phyloP scores from a whole-genome alignment of 2,797 vertebrate genomes.

The Echiichthys vipera region DNA sequence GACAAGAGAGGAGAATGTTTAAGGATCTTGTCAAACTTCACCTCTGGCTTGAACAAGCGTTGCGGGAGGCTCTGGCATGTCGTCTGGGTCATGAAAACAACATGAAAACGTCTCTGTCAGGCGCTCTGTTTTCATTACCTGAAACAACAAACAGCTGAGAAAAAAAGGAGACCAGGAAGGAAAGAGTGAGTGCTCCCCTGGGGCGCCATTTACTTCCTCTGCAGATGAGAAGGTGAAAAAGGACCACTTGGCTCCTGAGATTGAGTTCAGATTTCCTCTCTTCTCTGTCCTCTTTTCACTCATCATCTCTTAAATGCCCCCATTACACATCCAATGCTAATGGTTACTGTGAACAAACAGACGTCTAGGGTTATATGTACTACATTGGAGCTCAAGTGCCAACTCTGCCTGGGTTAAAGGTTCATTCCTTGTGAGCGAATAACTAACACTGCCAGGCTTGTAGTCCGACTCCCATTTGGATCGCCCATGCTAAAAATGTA shows the following conservation, averaged over 20 bases:
- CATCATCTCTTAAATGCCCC: no score
- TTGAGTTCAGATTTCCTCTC: conserved; percentile 55
- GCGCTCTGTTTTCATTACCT: conserved; percentile 86
- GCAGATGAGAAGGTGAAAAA: conserved; percentile 74
- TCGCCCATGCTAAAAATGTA: conserved; percentile 62
- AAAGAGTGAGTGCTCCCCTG: conserved; percentile 72
- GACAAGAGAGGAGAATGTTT: conserved; percentile 38
- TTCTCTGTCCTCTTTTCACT: neutral
- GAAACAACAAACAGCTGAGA: conserved; percentile 76
- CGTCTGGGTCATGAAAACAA: conserved; percentile 74
- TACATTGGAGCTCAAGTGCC: neutral
- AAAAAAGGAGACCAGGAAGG: conserved; percentile 64
- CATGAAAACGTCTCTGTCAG: conserved; percentile 80
- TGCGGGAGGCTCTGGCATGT: conserved; percentile 77
- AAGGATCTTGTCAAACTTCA: conserved; percentile 75
- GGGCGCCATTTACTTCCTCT: conserved; percentile 78
- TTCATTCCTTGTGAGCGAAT: conserved; percentile 37
- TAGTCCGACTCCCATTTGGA: conserved; percentile 47
- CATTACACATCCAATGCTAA: conserved; percentile 1
- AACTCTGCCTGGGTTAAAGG: conserved; percentile 38
- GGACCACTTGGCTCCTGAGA: conserved; percentile 47
- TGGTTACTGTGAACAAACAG: neutral
- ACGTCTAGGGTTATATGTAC: neutral
- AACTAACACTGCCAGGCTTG: conserved; percentile 18
- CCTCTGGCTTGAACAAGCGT: conserved; percentile 76